Evolutionary conservation across 2,888 invertebrate genomes (phyloP).

Genomic region (Pilophorus perplexus): DNA sequence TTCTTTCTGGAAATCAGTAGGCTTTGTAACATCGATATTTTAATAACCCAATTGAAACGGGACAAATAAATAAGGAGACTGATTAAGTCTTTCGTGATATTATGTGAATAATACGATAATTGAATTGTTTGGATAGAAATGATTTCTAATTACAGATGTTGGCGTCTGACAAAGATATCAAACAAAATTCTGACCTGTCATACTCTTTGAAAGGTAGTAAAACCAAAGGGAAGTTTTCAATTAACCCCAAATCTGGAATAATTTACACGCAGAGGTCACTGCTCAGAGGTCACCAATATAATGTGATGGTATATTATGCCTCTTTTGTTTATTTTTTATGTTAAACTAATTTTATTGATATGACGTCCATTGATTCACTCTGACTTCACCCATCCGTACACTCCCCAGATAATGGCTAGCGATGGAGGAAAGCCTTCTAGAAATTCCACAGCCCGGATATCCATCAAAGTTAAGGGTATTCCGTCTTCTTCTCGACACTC

Average conservation of each 20-base stretch:
- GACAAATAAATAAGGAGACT: too few relatives aligned
- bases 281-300: slow-evolving; percentile 63
- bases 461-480: slow-evolving; percentile 63
- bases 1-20: too few relatives aligned
- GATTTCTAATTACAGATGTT: slow-evolving; percentile 60
- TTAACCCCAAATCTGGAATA: slow-evolving; percentile 76
- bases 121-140: too few relatives aligned
- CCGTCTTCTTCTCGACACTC: slow-evolving; percentile 60
- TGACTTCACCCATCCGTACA: too few relatives aligned
- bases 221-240: slow-evolving; percentile 74
- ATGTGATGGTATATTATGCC: slow-evolving; percentile 11
- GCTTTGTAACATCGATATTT: too few relatives aligned
- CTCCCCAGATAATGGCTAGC: slow-evolving; percentile 67
- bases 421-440: slow-evolving; percentile 73
- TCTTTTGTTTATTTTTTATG: too few relatives aligned
- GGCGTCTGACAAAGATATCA: slow-evolving; percentile 62
- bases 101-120: too few relatives aligned
- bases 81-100: too few relatives aligned
- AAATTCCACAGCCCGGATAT: slow-evolving; percentile 70
- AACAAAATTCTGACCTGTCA: slow-evolving; percentile 58
- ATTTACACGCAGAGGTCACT: slow-evolving; percentile 72
- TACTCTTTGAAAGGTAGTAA: slow-evolving; percentile 76
- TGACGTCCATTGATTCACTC: too few relatives aligned
- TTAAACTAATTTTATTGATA: background rate
- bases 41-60: too few relatives aligned